Evolutionary conservation across 2,888 invertebrate genomes (phyloP).

Genomic region (Agrypnus murinus): DNA sequence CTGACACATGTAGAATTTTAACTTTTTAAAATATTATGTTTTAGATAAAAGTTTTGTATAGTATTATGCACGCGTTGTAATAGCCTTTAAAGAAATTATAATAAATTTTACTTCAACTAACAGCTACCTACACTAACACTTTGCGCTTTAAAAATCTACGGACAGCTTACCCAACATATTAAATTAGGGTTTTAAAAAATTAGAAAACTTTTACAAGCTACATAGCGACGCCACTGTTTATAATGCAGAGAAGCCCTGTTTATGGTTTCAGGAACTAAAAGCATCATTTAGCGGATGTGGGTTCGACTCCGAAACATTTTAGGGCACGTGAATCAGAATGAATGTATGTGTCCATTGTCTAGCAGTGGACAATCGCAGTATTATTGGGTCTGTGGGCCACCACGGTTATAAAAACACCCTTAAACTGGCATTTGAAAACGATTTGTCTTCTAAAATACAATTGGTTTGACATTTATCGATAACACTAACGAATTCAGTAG

Average conservation of each 20-base stretch:
- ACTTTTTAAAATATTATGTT: too few relatives aligned
- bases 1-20: too few relatives aligned
- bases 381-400: constrained; percentile 51
- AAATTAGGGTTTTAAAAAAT: too few relatives aligned
- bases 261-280: constrained; percentile 47
- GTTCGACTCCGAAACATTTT: constrained; percentile 39
- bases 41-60: too few relatives aligned
- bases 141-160: too few relatives aligned
- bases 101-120: too few relatives aligned
- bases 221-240: constrained; percentile 34
- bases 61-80: too few relatives aligned
- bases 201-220: too few relatives aligned
- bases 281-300: constrained; percentile 52
- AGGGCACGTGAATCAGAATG: constrained; percentile 43
- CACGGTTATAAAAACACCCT: constrained; percentile 51
- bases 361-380: constrained; percentile 46
- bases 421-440: constrained; percentile 48
- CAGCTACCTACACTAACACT: too few relatives aligned
- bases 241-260: constrained; percentile 26
- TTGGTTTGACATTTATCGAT: constrained; percentile 34
- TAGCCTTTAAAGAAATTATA: too few relatives aligned
- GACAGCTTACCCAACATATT: too few relatives aligned
- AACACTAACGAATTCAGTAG: too few relatives aligned
- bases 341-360: constrained; percentile 47
- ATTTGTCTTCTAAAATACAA: constrained; percentile 47